These are phyloP conservation scores for Lagopus muta DNA, from an alignment of 2,113 vertebrate species.

Conservation along the genomic window DNA sequence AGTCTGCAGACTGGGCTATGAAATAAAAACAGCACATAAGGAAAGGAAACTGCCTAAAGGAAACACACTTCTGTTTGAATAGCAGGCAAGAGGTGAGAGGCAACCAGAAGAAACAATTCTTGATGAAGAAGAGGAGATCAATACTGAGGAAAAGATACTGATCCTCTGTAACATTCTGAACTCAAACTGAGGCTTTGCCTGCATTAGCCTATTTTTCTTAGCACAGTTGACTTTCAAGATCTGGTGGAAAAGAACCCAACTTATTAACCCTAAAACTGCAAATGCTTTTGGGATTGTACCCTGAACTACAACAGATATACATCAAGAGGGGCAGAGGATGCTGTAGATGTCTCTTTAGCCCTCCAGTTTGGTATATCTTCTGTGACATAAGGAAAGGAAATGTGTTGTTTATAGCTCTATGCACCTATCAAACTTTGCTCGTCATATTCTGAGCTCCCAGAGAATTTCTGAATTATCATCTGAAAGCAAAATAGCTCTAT, in stretches of 20 bases:
- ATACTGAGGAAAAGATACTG: neutral
- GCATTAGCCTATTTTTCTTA: neutral
- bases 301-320: neutral
- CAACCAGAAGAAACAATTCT: neutral
- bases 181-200: neutral
- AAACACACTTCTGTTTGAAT: slow-evolving; percentile 39
- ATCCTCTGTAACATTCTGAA: neutral
- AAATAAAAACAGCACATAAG: slow-evolving; percentile 57
- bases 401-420: neutral
- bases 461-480: neutral
- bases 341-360: neutral
- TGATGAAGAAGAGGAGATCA: neutral
- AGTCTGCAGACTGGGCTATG: slow-evolving; percentile 36
- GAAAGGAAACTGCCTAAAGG: slow-evolving; percentile 62
- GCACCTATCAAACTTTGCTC: neutral
- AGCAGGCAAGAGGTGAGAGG: slow-evolving; percentile 1
- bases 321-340: neutral
- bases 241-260: neutral
- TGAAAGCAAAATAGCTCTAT: neutral
- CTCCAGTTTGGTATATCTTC: neutral
- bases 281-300: neutral
- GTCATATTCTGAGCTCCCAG: neutral
- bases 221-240: neutral
- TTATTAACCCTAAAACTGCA: neutral
- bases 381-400: neutral